Base-by-base conservation (phyloP, 2,888 invertebrate species). In the Lampropteryx suffumata region DNA sequence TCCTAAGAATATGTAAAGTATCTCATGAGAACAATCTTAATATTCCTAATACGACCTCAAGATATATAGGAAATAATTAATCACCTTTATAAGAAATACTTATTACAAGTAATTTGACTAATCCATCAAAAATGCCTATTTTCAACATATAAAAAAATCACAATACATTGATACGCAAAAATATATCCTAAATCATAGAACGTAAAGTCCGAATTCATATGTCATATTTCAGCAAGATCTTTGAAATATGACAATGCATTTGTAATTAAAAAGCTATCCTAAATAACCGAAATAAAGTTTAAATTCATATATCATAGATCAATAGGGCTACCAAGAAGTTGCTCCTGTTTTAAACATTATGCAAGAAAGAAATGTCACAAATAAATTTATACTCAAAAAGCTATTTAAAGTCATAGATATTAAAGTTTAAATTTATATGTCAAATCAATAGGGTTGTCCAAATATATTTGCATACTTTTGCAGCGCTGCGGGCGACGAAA, bases 391-490 rank as follows among this genome's bases (percentile, higher is more conserved):
- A 17, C 30, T 13, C 54, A 29, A 69, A 55, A 57, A 52, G 34
- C 24, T 35, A 52, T 50, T 13, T 54, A 41, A 57, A 28, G 27
- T 10, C 6, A 24, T 41, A 40, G 35, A 21, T 34, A 24, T n/a
- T 55, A 64, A 34, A 57, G 48, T 48, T 50, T 2, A 43, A 50
- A 58, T 55, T 47, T 21, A 24, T 47, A 46, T 34, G 43, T 13
- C 6, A 24, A 51, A 41, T 41, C 40, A 47, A 57, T 30, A 73
- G 69, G 72, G 76, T 55, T 64, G 67, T 57, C 60, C 49, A 34
- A 67, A 69, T 62, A 71, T 67, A 82, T 83, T 83, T 79, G 78
- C 83, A 83, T 83, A 76, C 53, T 62, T 71, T 72, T 69, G 63
- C 66, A 50, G 61, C 82, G 69, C 83, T 62, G 73, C 82, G 65